Conservation (phyloP, 2,797 vertebrate genomes). For the Champsocephalus gunnari region DNA sequence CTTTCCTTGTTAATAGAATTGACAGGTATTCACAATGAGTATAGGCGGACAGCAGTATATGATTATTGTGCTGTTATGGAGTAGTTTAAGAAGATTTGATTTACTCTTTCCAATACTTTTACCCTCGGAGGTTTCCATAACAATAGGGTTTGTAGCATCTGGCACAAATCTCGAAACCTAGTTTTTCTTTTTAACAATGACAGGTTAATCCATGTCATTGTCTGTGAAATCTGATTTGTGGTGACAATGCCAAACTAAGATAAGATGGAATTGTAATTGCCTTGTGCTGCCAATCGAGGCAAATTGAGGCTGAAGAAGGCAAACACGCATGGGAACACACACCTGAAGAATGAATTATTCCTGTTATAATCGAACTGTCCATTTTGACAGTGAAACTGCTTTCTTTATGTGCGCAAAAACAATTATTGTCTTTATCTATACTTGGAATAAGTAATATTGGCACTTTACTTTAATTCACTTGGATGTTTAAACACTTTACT, state of each 20-base stretch:
- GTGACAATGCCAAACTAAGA: conserved; percentile 55
- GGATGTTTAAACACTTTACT: conserved; percentile 21
- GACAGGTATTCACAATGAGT: conserved; percentile 54
- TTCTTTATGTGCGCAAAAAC: background rate
- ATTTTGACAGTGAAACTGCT: background rate
- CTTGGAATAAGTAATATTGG: background rate
- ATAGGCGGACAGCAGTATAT: conserved; percentile 39
- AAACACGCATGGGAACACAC: conserved; percentile 9
- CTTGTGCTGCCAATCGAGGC: conserved; percentile 38
- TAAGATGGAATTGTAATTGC: conserved; percentile 58
- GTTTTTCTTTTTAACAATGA: conserved; percentile 27
- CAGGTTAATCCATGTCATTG: conserved; percentile 53
- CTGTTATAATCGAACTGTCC: background rate
- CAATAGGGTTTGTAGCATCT: background rate
- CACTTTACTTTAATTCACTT: conserved; percentile 14
- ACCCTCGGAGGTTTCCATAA: conserved; percentile 9
- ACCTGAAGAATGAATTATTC: conserved; percentile 32
- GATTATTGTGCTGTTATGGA: conserved; percentile 32
- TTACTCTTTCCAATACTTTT: conserved; percentile 31
- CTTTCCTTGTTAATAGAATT: conserved; percentile 46
- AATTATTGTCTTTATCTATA: background rate
- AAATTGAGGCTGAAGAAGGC: conserved; percentile 15
- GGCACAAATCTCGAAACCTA: conserved; percentile 1
- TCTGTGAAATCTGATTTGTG: conserved; percentile 66
- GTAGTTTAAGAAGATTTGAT: conserved; percentile 28